Base-by-base conservation (phyloP, 2,113 vertebrate genomes). In the Sula dactylatra region DNA sequence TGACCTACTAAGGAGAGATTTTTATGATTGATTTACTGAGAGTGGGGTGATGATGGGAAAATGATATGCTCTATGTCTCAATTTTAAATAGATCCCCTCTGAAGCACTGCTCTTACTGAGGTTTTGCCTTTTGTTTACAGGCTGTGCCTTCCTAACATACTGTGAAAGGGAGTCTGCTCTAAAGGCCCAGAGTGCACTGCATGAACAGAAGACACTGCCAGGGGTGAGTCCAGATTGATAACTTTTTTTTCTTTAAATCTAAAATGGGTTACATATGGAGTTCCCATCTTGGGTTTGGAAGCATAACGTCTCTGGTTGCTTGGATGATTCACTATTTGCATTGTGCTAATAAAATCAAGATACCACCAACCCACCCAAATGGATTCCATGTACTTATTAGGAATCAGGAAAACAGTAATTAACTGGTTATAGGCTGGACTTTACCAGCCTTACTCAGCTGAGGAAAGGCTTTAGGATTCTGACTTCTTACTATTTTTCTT, bases 131-230 rank as follows among this genome's bases (percentile, higher is more conserved):
- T 47, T 86, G 38, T 95, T 96, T 90, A 34, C 96, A 98, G 98
- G 98, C 97, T 98, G 98, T 97, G 98, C 98, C 96, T 98, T 98
- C 98, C 97, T 98, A 97, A 98, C 98, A 72, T 98, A 98, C 98
- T 98, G 98, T 95, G 98, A 98, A 98, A 97, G 98, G 95, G 98
- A 98, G 97, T 98, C 98, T 90, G 98, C 98, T 94, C 96, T 98
- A 94, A 98, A 98, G 97, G 98, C 98, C 97, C 98, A n/a, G n/a
- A n/a, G n/a, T n/a, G n/a, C n/a, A n/a, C n/a, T n/a, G n/a, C n/a
- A n/a, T n/a, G n/a, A n/a, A n/a, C n/a, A n/a, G n/a, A n/a, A n/a
- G n/a, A n/a, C n/a, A n/a, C n/a, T n/a, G n/a, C n/a, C n/a, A n/a
- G 98, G 98, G 98, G 98, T 98, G 96, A 98, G 98, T 98, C 96